Conservation (phyloP, 1,140 invertebrate species). For the Dolichoris vasculosae region DNA sequence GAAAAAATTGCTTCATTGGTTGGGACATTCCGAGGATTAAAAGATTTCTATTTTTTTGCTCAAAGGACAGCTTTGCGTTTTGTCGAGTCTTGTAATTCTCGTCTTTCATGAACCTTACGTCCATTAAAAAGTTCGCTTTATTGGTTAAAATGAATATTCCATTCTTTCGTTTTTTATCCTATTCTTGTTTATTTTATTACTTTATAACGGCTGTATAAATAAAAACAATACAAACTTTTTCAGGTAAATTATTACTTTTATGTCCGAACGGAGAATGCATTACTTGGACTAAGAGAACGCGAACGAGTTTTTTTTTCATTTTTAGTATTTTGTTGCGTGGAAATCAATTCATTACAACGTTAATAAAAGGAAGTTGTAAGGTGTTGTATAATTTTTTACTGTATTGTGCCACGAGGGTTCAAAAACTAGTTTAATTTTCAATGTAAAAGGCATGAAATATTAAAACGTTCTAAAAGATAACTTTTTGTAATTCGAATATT, state of each 20-base stretch:
- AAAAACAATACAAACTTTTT: not conserved
- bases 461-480: too few relatives aligned
- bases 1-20: constrained; percentile 31
- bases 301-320: not conserved
- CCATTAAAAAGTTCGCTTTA: constrained; percentile 20
- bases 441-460: too few relatives aligned
- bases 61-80: not conserved
- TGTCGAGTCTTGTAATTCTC: not conserved
- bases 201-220: not conserved
- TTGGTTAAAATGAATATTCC: not conserved
- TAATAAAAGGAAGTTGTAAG: too few relatives aligned
- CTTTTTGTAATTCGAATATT: too few relatives aligned
- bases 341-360: too few relatives aligned
- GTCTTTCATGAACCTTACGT: not conserved
- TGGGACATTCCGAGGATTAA: constrained; percentile 5
- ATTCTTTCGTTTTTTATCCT: not conserved
- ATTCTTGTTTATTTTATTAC: not conserved
- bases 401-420: too few relatives aligned
- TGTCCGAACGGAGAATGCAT: not conserved
- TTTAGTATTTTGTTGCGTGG: too few relatives aligned
- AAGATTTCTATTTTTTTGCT: constrained; percentile 29
- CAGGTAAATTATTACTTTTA: not conserved
- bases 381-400: too few relatives aligned
- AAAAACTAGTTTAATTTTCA: too few relatives aligned
- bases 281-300: not conserved